Evolutionary conservation across 2,113 vertebrate genomes (phyloP).

Genomic region (Chelonoidis abingdonii): DNA sequence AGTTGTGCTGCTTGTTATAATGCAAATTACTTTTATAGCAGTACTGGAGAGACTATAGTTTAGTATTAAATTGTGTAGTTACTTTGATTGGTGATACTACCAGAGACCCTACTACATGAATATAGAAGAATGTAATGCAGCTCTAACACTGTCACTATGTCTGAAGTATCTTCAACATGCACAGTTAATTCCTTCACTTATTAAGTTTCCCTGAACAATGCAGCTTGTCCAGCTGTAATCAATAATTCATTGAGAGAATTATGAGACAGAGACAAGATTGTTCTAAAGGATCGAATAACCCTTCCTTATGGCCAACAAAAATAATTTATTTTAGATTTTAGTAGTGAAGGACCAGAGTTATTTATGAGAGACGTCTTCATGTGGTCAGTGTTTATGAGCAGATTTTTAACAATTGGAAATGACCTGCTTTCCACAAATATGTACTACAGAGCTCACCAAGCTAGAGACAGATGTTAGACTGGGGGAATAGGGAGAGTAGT

Average conservation of each 20-base stretch:
- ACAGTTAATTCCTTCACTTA: not conserved
- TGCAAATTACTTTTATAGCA: not conserved
- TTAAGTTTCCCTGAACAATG: not conserved
- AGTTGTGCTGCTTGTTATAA: not conserved
- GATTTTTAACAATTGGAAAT: constrained; percentile 38
- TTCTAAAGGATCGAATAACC: not conserved
- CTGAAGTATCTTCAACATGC: not conserved
- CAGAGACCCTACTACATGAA: not conserved
- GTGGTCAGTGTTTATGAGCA: not conserved
- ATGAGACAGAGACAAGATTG: not conserved
- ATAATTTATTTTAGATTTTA: accelerated
- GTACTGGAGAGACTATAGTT: not conserved
- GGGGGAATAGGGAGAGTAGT: not conserved
- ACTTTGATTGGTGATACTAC: not conserved
- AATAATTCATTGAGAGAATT: not conserved
- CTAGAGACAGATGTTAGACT: not conserved
- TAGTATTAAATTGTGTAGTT: not conserved
- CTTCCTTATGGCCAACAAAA: not conserved
- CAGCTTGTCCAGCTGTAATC: constrained; percentile 1
- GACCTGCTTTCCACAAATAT: constrained; percentile 22
- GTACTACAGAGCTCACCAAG: not conserved
- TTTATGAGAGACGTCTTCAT: constrained; percentile 18
- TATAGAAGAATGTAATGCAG: accelerated
- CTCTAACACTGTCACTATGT: not conserved
- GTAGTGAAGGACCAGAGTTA: not conserved